phyloP scores from a whole-genome alignment of 1,140 invertebrate species.

The Drosophila guanche region DNA sequence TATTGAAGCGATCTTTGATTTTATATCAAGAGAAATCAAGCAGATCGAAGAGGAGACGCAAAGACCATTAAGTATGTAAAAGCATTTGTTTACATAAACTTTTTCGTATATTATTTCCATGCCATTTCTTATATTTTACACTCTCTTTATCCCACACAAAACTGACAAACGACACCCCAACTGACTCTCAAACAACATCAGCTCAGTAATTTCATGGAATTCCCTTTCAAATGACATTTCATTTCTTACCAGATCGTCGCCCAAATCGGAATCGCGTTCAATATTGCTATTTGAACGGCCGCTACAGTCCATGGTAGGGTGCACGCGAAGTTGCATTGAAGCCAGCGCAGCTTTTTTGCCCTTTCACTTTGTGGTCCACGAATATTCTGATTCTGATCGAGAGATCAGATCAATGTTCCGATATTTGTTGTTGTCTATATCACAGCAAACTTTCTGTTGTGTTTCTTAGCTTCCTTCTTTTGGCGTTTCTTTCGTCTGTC shows the following conservation, averaged over 20 bases:
- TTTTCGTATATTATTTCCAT: too few relatives aligned
- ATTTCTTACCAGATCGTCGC: constrained; percentile 77
- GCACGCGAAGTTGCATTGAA: constrained; percentile 79
- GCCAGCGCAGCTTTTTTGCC: constrained; percentile 21
- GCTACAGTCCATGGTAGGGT: constrained; percentile 80
- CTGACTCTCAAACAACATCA: too few relatives aligned
- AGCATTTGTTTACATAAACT: too few relatives aligned
- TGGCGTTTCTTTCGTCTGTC: constrained; percentile 13
- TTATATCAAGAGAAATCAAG: too few relatives aligned
- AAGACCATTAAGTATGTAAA: too few relatives aligned
- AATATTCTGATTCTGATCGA: constrained; percentile 35
- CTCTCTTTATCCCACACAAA: too few relatives aligned
- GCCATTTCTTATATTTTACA: too few relatives aligned
- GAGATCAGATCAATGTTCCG: constrained; percentile 26
- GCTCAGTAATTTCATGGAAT: too few relatives aligned
- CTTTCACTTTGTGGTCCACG: not conserved
- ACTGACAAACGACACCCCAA: too few relatives aligned
- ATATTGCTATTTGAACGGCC: constrained; percentile 76
- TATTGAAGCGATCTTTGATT: too few relatives aligned
- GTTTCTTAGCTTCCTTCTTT: constrained; percentile 32
- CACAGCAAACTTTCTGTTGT: constrained; percentile 56
- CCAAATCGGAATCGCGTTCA: constrained; percentile 81
- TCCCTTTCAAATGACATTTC: not conserved
- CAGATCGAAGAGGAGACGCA: too few relatives aligned
- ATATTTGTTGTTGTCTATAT: constrained; percentile 28